Evolutionary conservation across 2,797 vertebrate species (phyloP).

Genomic region (Odontamblyopus lacepedii): DNA sequence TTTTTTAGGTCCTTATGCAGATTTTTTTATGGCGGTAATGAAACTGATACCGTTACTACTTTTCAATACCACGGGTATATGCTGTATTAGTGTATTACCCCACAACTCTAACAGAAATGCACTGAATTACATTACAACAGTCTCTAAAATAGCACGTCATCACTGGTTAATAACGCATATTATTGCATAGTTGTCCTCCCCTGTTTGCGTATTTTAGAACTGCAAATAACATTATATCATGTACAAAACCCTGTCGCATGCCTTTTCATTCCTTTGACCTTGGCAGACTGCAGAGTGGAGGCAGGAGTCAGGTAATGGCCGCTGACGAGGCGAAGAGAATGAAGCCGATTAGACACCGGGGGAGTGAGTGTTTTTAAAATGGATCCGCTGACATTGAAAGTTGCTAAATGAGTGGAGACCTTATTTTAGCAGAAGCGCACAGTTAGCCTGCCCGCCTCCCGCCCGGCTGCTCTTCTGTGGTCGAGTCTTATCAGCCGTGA

Average conservation of each 20-base stretch:
- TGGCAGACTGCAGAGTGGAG: constrained; percentile 38
- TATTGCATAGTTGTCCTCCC: background rate
- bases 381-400: constrained; percentile 40
- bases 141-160: background rate
- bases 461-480: constrained; percentile 33
- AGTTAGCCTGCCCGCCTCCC: constrained; percentile 12
- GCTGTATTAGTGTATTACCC: no score
- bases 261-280: constrained; percentile 38
- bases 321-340: constrained; percentile 37
- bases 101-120: no score
- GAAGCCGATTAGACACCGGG: constrained; percentile 28
- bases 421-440: constrained; percentile 19
- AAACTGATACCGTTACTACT: no score
- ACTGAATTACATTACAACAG: no score
- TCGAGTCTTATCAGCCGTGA: constrained; percentile 52
- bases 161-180: background rate
- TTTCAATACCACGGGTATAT: no score
- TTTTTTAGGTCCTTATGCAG: no score
- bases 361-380: constrained; percentile 33
- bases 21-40: no score
- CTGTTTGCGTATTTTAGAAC: no score
- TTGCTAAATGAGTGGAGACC: constrained; percentile 55
- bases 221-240: background rate
- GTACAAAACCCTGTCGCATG: no score
- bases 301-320: constrained; percentile 15